Conservation (phyloP, 2,888 invertebrate genomes). For the Yponomeuta plumbellus region DNA sequence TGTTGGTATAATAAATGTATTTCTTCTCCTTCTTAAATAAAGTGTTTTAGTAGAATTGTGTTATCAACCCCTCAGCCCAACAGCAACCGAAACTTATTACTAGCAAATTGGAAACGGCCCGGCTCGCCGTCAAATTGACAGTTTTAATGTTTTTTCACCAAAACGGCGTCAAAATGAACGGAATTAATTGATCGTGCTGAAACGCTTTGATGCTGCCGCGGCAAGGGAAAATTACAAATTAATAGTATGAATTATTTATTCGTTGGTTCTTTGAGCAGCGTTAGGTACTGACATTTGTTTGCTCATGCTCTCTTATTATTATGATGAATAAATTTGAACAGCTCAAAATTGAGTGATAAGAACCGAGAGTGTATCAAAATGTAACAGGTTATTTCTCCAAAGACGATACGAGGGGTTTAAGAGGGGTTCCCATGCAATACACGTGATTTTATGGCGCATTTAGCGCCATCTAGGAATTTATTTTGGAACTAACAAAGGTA, state of each 20-base stretch:
- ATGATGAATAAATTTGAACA: too few relatives aligned
- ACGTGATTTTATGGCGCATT: too few relatives aligned
- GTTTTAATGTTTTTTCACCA: not conserved
- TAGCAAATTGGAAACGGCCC: not conserved
- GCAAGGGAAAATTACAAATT: not conserved
- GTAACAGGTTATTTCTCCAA: too few relatives aligned
- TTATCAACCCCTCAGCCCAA: not conserved
- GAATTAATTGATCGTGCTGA: not conserved
- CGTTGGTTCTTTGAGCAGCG: not conserved
- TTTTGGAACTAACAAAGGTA: too few relatives aligned
- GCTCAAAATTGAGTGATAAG: too few relatives aligned
- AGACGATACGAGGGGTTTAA: too few relatives aligned
- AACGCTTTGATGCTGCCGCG: not conserved
- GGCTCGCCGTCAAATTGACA: not conserved
- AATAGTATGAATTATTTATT: conserved; percentile 3
- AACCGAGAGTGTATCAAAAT: too few relatives aligned
- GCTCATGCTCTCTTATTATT: too few relatives aligned
- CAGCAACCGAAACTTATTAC: not conserved
- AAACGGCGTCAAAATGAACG: not conserved
- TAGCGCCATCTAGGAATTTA: too few relatives aligned
- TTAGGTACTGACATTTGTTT: too few relatives aligned
- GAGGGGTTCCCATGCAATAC: too few relatives aligned
- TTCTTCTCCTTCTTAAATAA: not conserved
- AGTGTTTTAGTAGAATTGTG: not conserved
- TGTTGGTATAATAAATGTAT: too few relatives aligned